Conservation (phyloP, 2,888 invertebrate genomes). For the Craniophora ligustri region DNA sequence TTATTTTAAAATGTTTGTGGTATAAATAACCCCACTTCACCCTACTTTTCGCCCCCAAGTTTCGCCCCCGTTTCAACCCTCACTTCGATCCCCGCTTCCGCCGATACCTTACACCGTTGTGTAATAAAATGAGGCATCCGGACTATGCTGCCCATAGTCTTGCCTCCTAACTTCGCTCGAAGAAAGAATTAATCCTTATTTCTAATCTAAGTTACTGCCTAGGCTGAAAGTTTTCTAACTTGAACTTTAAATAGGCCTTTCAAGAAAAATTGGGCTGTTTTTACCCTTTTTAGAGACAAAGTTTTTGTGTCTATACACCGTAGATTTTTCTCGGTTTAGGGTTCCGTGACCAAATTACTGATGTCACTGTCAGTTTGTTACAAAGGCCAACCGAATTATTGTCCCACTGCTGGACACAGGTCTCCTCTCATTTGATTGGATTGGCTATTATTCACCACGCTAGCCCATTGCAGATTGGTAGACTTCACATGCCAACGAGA, state of each 20-base stretch:
- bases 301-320: constrained; percentile 8
- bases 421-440: too few relatives aligned
- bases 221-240: constrained; percentile 21
- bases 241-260: constrained; percentile 27
- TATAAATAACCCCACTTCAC: too few relatives aligned
- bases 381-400: background rate
- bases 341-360: background rate
- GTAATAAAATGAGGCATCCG: constrained; percentile 80
- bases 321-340: constrained; percentile 14
- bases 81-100: constrained; percentile 19
- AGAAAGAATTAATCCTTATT: constrained; percentile 62
- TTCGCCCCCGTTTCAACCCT: too few relatives aligned
- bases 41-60: too few relatives aligned
- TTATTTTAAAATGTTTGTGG: background rate
- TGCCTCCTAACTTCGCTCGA: constrained; percentile 57
- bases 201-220: constrained; percentile 42
- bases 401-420: too few relatives aligned
- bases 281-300: constrained; percentile 17
- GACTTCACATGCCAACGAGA: too few relatives aligned
- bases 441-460: too few relatives aligned
- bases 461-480: too few relatives aligned
- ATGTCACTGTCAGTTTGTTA: background rate
- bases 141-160: constrained; percentile 71
- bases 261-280: background rate
- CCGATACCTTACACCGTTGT: constrained; percentile 48